A percentile compares a stretch with the other conserved stretches of the same genome.
Evolutionary conservation across 1,140 invertebrate species (phyloP).

Genomic region (Tetragnatha versicolor): DNA sequence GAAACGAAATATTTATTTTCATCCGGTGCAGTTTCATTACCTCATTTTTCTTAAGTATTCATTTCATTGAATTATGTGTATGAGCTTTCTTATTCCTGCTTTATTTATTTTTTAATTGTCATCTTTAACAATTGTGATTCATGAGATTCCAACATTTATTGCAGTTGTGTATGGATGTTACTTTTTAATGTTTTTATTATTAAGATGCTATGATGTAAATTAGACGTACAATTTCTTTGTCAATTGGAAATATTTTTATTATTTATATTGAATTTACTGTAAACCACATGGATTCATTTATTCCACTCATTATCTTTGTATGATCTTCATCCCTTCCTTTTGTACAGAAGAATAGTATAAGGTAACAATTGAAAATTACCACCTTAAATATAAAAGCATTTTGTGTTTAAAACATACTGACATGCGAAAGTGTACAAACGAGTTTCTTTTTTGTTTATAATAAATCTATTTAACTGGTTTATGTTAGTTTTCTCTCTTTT

Average conservation of each 20-base stretch:
- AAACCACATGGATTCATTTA: slow-evolving; percentile 38
- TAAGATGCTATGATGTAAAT: slow-evolving; percentile 37
- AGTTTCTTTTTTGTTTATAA: slow-evolving; percentile 55
- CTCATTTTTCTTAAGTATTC: slow-evolving; percentile 9
- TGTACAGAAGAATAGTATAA: slow-evolving; percentile 43
- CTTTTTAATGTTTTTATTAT: slow-evolving; percentile 34
- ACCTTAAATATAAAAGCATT: slow-evolving; percentile 24
- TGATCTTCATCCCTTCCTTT: slow-evolving; percentile 20
- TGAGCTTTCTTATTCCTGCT: slow-evolving; percentile 52
- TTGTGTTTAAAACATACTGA: slow-evolving; percentile 39
- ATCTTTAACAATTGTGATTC: slow-evolving; percentile 33
- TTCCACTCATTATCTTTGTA: slow-evolving; percentile 40
- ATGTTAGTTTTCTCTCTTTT: not conserved
- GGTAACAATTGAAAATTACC: slow-evolving; percentile 38
- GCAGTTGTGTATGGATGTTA: slow-evolving; percentile 16
- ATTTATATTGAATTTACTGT: slow-evolving; percentile 43
- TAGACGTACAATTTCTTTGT: slow-evolving; percentile 40
- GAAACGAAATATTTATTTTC: slow-evolving; percentile 15
- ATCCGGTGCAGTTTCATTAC: slow-evolving; percentile 48
- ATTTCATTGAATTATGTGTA: slow-evolving; percentile 14
- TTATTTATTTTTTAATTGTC: slow-evolving; percentile 39
- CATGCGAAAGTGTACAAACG: slow-evolving; percentile 48
- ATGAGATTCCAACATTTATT: slow-evolving; percentile 44
- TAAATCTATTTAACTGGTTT: slow-evolving; percentile 55
- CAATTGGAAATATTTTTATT: slow-evolving; percentile 50